Evolutionary conservation across 2,888 invertebrate genomes (phyloP).

Genomic region (Anthophora plumipes): DNA sequence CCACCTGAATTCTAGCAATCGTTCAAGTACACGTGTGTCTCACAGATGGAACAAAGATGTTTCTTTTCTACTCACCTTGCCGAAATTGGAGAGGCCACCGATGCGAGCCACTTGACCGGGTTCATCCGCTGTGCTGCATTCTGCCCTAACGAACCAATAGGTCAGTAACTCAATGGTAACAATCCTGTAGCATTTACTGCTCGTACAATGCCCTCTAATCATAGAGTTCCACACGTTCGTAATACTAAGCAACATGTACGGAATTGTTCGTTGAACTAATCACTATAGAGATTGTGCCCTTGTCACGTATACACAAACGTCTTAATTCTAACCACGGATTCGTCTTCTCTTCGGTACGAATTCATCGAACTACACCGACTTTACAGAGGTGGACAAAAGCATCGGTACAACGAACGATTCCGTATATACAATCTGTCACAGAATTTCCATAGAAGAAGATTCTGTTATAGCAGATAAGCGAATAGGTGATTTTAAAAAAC

Average conservation of each 20-base stretch:
- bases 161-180: slow-evolving; percentile 82
- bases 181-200: slow-evolving; percentile 74
- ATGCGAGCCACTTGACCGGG: slow-evolving; percentile 87
- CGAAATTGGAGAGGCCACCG: slow-evolving; percentile 88
- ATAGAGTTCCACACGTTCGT: slow-evolving; percentile 44
- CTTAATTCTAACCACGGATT: slow-evolving; percentile 25
- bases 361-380: too few relatives aligned
- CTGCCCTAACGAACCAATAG: slow-evolving; percentile 87
- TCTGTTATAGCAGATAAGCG: too few relatives aligned
- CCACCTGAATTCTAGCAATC: too few relatives aligned
- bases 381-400: too few relatives aligned
- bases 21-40: not conserved
- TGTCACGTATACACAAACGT: slow-evolving; percentile 43
- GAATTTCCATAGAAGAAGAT: too few relatives aligned
- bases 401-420: too few relatives aligned
- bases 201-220: slow-evolving; percentile 71
- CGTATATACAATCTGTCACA: too few relatives aligned
- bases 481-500: too few relatives aligned
- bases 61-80: slow-evolving; percentile 85
- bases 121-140: slow-evolving; percentile 88
- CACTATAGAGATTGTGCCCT: slow-evolving; percentile 22
- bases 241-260: slow-evolving; percentile 48
- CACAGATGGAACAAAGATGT: not conserved
- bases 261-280: slow-evolving; percentile 45
- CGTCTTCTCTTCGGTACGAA: not conserved